Evolutionary conservation across 2,888 invertebrate species (phyloP).

Genomic region (Tyria jacobaeae): DNA sequence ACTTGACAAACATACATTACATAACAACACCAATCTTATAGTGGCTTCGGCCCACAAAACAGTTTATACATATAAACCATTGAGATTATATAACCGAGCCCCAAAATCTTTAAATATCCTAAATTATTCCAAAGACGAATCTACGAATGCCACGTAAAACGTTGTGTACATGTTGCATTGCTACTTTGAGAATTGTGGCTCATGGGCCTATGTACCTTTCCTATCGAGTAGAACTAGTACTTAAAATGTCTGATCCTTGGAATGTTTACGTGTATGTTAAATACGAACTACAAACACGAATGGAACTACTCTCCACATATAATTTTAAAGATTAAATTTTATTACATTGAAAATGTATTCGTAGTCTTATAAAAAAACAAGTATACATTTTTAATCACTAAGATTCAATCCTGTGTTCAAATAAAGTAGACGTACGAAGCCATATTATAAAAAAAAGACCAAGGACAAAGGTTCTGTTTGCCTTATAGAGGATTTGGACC

Average conservation of each 20-base stretch:
- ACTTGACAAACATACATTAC: constrained; percentile 1
- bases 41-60: neutral
- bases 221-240: neutral
- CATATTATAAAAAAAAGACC: constrained; percentile 1
- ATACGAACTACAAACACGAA: neutral
- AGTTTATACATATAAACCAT: neutral
- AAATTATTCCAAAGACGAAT: neutral
- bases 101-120: neutral
- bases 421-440: constrained; percentile 3
- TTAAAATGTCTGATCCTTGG: constrained; percentile 6
- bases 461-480: constrained; percentile 11
- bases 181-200: neutral
- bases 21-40: neutral
- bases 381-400: constrained; percentile 8
- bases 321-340: constrained; percentile 3
- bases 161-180: too few relatives aligned
- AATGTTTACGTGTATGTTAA: neutral
- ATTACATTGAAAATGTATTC: constrained; percentile 1
- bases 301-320: neutral
- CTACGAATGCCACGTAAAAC: neutral
- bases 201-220: neutral
- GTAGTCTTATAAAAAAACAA: constrained; percentile 4
- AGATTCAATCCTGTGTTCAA: constrained; percentile 8
- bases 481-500: constrained; percentile 1
- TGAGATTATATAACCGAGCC: neutral